A percentile compares a stretch with the other conserved stretches of the same genome.
Conservation (phyloP, 2,113 vertebrate genomes). For the Pan troglodytes region DNA sequence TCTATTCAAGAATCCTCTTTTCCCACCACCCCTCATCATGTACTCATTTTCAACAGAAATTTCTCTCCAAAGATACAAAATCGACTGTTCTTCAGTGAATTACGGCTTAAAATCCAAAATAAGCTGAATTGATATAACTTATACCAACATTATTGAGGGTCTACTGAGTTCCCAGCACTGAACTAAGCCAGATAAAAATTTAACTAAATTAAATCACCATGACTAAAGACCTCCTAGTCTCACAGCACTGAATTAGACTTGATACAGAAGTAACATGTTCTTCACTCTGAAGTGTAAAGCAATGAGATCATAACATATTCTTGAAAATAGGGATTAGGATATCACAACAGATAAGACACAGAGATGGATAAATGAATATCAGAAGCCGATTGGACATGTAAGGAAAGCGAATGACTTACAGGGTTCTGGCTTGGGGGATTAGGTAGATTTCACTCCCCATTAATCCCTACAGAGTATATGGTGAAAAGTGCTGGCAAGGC, state of each 20-base stretch:
- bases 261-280: not conserved
- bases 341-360: not conserved
- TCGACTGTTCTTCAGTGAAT: not conserved
- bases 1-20: not conserved
- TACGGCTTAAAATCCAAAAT: not conserved
- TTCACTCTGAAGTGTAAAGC: not conserved
- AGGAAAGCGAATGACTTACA: not conserved
- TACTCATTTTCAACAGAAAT: not conserved
- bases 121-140: not conserved
- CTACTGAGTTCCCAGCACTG: not conserved
- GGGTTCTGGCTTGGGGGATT: too few species aligned
- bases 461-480: not conserved
- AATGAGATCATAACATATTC: not conserved
- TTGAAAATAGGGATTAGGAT: not conserved
- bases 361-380: not conserved
- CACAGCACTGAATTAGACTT: not conserved
- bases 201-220: not conserved
- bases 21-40: not conserved
- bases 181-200: not conserved
- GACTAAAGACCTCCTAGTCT: not conserved
- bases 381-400: not conserved
- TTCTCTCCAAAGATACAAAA: not conserved
- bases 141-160: not conserved
- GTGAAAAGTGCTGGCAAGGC: not conserved
- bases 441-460: not conserved